These are phyloP conservation scores for Cephus pulcher DNA, from an alignment of 2,888 invertebrate species.

Conservation along the genomic window DNA sequence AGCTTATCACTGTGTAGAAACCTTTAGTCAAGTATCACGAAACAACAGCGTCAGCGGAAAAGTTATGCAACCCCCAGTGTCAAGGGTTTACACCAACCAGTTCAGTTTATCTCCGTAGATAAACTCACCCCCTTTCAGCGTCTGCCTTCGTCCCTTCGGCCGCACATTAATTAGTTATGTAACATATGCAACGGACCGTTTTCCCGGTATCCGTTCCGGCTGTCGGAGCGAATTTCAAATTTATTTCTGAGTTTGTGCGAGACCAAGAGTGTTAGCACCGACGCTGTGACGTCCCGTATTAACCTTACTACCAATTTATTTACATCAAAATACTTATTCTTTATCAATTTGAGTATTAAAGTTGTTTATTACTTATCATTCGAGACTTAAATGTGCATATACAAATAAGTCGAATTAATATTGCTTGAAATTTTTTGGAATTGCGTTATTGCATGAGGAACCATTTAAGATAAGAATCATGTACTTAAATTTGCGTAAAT, in stretches of 20 bases:
- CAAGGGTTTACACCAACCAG: neutral
- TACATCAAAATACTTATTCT: neutral
- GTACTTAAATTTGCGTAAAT: too few species aligned
- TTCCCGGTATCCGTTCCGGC: slow-evolving; percentile 8
- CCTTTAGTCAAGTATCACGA: neutral
- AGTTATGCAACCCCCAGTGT: neutral
- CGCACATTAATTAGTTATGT: slow-evolving; percentile 17
- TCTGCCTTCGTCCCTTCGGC: slow-evolving; percentile 1
- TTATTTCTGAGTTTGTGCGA: slow-evolving; percentile 5
- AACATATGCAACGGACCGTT: slow-evolving; percentile 16
- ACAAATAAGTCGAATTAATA: too few species aligned
- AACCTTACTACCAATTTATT: neutral
- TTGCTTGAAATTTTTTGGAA: too few species aligned
- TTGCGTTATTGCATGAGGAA: too few species aligned
- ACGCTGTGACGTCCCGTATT: neutral
- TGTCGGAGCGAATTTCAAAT: slow-evolving; percentile 14
- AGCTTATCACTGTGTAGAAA: neutral
- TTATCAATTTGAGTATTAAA: neutral
- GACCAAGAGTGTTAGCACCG: neutral
- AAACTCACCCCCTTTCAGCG: neutral
- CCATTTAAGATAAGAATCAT: too few species aligned
- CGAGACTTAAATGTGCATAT: neutral
- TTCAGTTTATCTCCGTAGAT: neutral
- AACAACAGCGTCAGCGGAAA: neutral
- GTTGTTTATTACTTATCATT: neutral